Evolutionary conservation across 2,113 vertebrate species (phyloP).

Genomic region (Hippocampus comes): DNA sequence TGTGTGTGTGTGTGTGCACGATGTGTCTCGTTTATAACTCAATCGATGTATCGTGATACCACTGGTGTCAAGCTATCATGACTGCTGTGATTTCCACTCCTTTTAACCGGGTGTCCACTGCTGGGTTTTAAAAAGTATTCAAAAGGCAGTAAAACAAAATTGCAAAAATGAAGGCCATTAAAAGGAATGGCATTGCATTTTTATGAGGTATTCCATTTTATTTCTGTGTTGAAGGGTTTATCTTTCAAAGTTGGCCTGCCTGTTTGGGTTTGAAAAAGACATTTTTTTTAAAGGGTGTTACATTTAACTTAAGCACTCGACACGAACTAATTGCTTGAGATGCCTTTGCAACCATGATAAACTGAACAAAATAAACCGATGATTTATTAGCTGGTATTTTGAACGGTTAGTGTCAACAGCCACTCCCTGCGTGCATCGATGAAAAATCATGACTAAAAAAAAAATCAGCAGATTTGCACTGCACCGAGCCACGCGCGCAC

Average conservation of each 20-base stretch:
- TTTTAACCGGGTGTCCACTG: not conserved
- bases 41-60: not conserved
- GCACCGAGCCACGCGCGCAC: constrained; percentile 12
- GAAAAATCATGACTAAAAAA: constrained; percentile 2
- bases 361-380: not conserved
- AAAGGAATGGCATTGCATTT: constrained; percentile 8
- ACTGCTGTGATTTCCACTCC: not conserved
- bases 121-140: not conserved
- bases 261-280: not conserved
- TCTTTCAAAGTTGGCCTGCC: not conserved
- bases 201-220: not conserved
- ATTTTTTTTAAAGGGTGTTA: not conserved
- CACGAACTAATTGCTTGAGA: constrained; percentile 37
- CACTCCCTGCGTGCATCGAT: constrained; percentile 30
- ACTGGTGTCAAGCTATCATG: not conserved
- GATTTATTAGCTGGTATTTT: constrained; percentile 50
- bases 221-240: not conserved
- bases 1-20: too few species aligned
- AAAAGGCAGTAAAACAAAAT: not conserved
- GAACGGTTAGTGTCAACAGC: constrained; percentile 43
- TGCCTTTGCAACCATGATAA: constrained; percentile 3
- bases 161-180: constrained; percentile 1
- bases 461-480: constrained; percentile 29
- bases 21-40: not conserved
- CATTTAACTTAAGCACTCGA: not conserved